Base-by-base conservation (phyloP, 2,888 invertebrate genomes). In the Agrypnus murinus region DNA sequence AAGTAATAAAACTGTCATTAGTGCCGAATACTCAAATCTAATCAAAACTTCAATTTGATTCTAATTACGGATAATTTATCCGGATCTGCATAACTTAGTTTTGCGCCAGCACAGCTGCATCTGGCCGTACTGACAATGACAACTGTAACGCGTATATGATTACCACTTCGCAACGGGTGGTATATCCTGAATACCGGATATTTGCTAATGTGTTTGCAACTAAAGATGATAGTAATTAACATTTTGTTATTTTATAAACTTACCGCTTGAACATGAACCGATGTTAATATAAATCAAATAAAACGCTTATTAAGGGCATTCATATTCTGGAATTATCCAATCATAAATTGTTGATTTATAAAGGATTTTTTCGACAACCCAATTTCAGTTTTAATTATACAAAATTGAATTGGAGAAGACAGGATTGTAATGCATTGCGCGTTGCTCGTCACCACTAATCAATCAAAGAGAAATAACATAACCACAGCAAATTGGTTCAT, bases 31-130 rank as follows among this genome's bases (percentile, higher is more conserved):
- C 74, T 77, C 78, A 74, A 75, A 80, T 82, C 80, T 80, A 80
- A 82, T 83, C 81, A 79, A 80, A 81, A 81, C 80, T 82, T 80
- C 79, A 80, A 82, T 83, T 80, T 78, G 76, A 81, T 80, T 79
- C 78, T 81, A 81, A 82, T 82, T 82, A 81, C 79, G 69, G 78
- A 77, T 82, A 82, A 82, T 81, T 81, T 80, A 81, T 79, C 77
- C 77, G 71, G 75, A 72, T 76, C 75, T 74, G 75, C 71, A 71
- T 67, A 71, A 75, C 67, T 72, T 77, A 74, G 74, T 76, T 79
- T 25, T 72, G 73, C 71, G 69, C 75, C 25, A 60, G 60, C 72
- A 25, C 25, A 68, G 73, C 74, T 73, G 77, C 78, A 77, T 77
- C 77, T 77, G 78, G 75, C 74, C 74, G 62, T 45, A 58, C 78